Conservation (phyloP, 2,797 vertebrate species). For the Ptychadena robeensis region DNA sequence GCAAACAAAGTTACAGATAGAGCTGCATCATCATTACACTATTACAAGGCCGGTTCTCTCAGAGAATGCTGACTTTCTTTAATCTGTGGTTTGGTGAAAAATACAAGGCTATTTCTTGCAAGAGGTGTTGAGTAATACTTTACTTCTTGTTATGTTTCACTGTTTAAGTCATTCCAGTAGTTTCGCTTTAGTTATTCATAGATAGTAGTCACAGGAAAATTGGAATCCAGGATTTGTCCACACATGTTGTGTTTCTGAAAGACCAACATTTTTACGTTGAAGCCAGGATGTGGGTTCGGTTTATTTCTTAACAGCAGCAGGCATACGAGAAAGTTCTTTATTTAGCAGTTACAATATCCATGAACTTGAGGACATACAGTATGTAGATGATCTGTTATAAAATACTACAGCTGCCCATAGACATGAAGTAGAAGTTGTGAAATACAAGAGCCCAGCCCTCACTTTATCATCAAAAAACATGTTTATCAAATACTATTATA, state of each 20-base stretch:
- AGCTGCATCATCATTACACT: not conserved
- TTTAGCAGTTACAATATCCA: not conserved
- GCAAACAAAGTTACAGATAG: not conserved
- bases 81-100: too few relatives aligned
- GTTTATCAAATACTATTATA: too few relatives aligned
- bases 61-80: too few relatives aligned
- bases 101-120: too few relatives aligned
- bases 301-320: not conserved
- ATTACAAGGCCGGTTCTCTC: not conserved
- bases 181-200: constrained; percentile 17
- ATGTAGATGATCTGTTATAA: not conserved
- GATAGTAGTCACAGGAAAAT: not conserved
- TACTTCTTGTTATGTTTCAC: constrained; percentile 8
- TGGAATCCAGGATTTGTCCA: constrained; percentile 3
- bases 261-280: constrained; percentile 4
- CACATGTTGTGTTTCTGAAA: constrained; percentile 42
- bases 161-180: not conserved
- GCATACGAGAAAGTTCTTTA: not conserved
- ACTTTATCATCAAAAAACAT: not conserved
- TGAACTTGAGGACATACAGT: not conserved
- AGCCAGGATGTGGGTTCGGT: constrained; percentile 33
- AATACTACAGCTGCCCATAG: not conserved
- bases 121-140: not conserved
- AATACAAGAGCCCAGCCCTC: not conserved
- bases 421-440: not conserved